Evolutionary conservation across 2,797 vertebrate species (phyloP).

Genomic region (Gobio occitaniae): DNA sequence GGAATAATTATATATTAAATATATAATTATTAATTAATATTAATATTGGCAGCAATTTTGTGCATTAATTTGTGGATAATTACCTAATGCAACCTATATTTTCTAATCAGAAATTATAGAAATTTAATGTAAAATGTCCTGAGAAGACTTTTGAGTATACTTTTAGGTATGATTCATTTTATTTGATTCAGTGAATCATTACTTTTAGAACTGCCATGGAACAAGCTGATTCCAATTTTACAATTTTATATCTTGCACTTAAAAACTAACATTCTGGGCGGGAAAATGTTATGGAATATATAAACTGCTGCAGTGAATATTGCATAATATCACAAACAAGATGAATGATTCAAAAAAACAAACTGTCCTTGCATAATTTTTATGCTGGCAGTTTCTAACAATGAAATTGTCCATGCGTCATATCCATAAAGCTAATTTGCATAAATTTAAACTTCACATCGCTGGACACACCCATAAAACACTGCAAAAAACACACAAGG

Average conservation of each 20-base stretch:
- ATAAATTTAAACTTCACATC: not conserved
- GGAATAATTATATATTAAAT: not conserved
- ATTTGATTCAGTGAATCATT: not conserved
- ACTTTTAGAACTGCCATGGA: not conserved
- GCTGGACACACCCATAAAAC: not conserved
- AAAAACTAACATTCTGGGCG: not conserved
- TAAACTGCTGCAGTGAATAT: not conserved
- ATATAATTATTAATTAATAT: not conserved
- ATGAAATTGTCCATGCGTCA: not conserved
- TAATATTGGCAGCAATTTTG: not conserved
- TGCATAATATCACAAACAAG: not conserved
- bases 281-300: not conserved
- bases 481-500: not conserved
- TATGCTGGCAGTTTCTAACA: not conserved
- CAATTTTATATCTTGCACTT: not conserved
- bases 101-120: not conserved
- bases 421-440: not conserved
- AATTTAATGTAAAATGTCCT: not conserved
- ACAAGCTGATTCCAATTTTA: not conserved
- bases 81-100: not conserved
- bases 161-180: not conserved
- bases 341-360: not conserved
- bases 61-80: not conserved
- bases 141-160: not conserved
- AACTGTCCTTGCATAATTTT: not conserved